These are phyloP conservation scores for Epinephelus coioides DNA, from an alignment of 2,797 vertebrate genomes.

Conservation along the genomic window DNA sequence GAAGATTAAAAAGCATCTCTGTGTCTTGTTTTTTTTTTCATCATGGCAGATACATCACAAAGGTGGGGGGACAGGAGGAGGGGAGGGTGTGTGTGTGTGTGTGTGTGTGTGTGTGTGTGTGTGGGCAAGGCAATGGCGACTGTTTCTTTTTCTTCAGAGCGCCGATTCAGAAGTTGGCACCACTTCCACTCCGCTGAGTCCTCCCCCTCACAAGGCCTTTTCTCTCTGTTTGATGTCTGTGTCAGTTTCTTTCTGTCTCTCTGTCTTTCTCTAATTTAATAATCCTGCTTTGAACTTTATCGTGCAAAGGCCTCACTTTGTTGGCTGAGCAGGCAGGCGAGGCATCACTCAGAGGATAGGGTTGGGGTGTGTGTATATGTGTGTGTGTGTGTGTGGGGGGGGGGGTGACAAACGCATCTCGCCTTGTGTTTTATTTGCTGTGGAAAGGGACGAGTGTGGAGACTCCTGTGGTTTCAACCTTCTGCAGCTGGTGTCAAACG, in stretches of 20 bases:
- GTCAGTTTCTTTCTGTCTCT: slow-evolving; percentile 80
- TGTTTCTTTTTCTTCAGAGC: slow-evolving; percentile 73
- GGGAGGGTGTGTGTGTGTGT: slow-evolving; percentile 2
- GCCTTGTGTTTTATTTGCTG: slow-evolving; percentile 49
- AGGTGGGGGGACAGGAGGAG: slow-evolving; percentile 34
- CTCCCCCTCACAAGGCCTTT: slow-evolving; percentile 74
- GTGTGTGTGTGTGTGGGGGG: background rate
- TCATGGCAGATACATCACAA: slow-evolving; percentile 82
- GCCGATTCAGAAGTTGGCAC: slow-evolving; percentile 78
- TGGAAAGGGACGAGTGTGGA: slow-evolving; percentile 9
- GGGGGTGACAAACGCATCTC: slow-evolving; percentile 33
- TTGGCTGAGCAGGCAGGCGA: slow-evolving; percentile 66
- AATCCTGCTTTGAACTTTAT: slow-evolving; percentile 84
- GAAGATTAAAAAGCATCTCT: slow-evolving; percentile 80
- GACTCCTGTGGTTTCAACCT: slow-evolving; percentile 33
- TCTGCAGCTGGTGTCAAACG: slow-evolving; percentile 35
- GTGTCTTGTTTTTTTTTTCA: slow-evolving; percentile 56
- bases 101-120: slow-evolving; percentile 41
- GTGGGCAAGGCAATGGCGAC: slow-evolving; percentile 61
- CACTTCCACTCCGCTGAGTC: slow-evolving; percentile 69
- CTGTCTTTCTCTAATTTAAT: slow-evolving; percentile 85
- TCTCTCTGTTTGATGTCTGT: slow-evolving; percentile 82
- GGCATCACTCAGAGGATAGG: slow-evolving; percentile 36
- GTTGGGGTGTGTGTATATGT: background rate
- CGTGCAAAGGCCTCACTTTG: slow-evolving; percentile 70